Base-by-base conservation (phyloP, 2,888 invertebrate species). In the Cepaea hortensis region DNA sequence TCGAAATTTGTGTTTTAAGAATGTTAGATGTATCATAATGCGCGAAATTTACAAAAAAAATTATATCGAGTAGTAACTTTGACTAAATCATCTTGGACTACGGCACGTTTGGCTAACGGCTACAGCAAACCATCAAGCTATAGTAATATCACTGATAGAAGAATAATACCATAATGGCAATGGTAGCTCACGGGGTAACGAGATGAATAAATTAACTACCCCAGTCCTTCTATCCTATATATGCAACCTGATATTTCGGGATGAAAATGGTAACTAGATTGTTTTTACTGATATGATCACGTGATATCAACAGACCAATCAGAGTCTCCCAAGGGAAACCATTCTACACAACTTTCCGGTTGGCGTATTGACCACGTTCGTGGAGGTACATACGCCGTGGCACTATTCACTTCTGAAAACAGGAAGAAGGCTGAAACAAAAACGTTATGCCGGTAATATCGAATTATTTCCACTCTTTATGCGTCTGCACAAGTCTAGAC, bases 391-490 rank as follows among this genome's bases (percentile, higher is more conserved):
- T 79, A 61, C 61, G 13, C 61, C 23, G 3, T 2, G 3, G 13
- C 48, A 61, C 61, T 61, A 23, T 20, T 23, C 3, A 13, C 23
- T 7, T 79, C 77, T 23, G 20, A 20, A 23, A 79, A 61, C 23
- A 79, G 61, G 23, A 7, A 48, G 1, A 61, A 61, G 23, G 23
- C 61, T 79, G 77, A 79, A 79, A 79, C 77, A 79, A 79, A 61
- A 79, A 35, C n/a, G 77, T 79, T 79, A 55, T 46, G 3, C 61
- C 77, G 61, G 23, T 61, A 79, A 76, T 79, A 61, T 79, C 61
- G 23, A 61, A 79, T 79, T 55, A 79, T 79, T 79, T 79, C 77
- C 61, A 61, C 61, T 61, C 61, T 79, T 79, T 79, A 79, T 79
- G 77, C 77, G 77, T 61, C 61, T 79, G 61, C 61, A 20, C 61